phyloP scores from a whole-genome alignment of 2,888 invertebrate genomes.

The Aromia moschata region DNA sequence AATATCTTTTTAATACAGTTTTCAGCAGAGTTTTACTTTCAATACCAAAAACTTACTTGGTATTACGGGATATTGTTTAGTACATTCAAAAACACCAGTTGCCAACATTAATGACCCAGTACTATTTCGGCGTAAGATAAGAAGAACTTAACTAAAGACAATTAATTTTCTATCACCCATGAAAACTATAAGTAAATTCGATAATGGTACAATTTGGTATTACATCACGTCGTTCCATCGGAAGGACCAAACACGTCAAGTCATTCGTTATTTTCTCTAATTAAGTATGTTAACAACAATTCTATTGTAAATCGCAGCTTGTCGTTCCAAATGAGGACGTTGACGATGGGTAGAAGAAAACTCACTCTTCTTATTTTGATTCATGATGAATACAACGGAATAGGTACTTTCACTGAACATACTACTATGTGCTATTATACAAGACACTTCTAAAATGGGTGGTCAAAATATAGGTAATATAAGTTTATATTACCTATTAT shows the following conservation, averaged over 20 bases:
- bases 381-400: no score
- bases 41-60: no score
- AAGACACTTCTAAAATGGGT: no score
- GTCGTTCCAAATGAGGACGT: conserved; percentile 8
- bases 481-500: no score
- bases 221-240: conserved; percentile 9
- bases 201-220: conserved; percentile 24
- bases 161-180: conserved; percentile 21
- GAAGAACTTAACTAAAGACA: conserved; percentile 10
- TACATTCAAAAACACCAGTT: no score
- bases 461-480: no score
- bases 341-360: not conserved
- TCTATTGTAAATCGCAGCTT: not conserved
- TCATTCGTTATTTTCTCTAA: conserved; percentile 4
- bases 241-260: conserved; percentile 11
- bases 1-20: no score
- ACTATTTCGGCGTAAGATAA: not conserved
- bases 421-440: no score
- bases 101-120: not conserved
- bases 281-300: conserved; percentile 3
- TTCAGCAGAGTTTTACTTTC: no score
- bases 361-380: no score
- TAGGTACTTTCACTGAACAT: no score
- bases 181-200: conserved; percentile 26
- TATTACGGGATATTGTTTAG: no score